Evolutionary conservation across 2,113 vertebrate species (phyloP).

Genomic region (Lethenteron reissneri): DNA sequence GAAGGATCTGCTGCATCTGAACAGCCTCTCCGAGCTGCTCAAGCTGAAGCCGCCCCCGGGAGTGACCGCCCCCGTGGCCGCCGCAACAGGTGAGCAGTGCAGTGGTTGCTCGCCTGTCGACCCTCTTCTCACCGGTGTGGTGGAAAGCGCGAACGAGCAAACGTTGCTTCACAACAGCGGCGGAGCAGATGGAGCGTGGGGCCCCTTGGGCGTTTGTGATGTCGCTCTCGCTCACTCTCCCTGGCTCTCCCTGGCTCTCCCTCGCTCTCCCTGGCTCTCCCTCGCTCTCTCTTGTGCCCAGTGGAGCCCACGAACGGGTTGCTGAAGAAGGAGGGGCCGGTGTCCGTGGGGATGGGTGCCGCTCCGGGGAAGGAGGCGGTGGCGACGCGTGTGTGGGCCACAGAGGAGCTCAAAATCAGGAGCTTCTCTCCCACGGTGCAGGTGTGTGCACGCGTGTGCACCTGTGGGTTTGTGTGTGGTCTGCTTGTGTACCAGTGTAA

Average conservation of each 20-base stretch:
- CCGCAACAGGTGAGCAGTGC: conserved; percentile 43
- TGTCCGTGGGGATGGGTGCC: too few relatives aligned
- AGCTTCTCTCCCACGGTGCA: conserved; percentile 44
- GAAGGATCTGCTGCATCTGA: conserved; percentile 70
- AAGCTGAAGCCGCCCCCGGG: conserved; percentile 85
- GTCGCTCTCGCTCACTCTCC: too few relatives aligned
- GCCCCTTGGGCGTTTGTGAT: too few relatives aligned
- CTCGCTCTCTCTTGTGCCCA: conserved; percentile 19
- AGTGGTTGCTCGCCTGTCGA: too few relatives aligned
- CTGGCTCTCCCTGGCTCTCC: too few relatives aligned
- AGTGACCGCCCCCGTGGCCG: conserved; percentile 74
- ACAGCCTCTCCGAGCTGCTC: conserved; percentile 91
- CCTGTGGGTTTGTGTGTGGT: conserved; percentile 3
- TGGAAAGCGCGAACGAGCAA: too few relatives aligned
- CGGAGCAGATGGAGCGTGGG: too few relatives aligned
- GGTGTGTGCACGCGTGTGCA: neutral
- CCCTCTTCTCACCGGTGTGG: too few relatives aligned
- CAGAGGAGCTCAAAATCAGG: conserved; percentile 58
- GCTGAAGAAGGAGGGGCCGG: conserved; percentile 63
- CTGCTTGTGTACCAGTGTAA: conserved; percentile 5
- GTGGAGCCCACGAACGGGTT: conserved; percentile 71
- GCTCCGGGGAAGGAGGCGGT: conserved; percentile 30
- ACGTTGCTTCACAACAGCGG: too few relatives aligned
- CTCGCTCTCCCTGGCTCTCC: too few relatives aligned
- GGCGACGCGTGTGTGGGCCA: conserved; percentile 67